A percentile compares a stretch with the other conserved stretches of the same genome.
These are phyloP conservation scores for Drosophila sulfurigaster DNA, from an alignment of 1,140 invertebrate species.

Conservation along the genomic window DNA sequence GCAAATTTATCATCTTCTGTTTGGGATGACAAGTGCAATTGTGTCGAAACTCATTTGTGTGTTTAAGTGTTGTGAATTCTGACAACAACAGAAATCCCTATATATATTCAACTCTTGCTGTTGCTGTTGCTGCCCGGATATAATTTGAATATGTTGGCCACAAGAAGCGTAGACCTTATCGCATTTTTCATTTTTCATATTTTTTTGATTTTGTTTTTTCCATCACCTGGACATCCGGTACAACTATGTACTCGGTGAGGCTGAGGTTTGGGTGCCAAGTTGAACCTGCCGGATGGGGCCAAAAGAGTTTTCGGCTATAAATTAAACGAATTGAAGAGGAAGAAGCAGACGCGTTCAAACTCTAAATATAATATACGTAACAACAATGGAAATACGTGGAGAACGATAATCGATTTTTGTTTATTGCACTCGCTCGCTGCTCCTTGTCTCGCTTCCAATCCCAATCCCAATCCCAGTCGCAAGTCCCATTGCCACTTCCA, in stretches of 20 bases:
- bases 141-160: slow-evolving; percentile 35
- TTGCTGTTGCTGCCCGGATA: slow-evolving; percentile 18
- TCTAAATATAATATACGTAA: slow-evolving; percentile 78
- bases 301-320: slow-evolving; percentile 70
- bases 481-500: slow-evolving; percentile 18
- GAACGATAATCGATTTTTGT: slow-evolving; percentile 84
- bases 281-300: slow-evolving; percentile 61
- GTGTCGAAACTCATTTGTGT: no score
- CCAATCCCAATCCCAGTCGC: slow-evolving; percentile 26
- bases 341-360: slow-evolving; percentile 42
- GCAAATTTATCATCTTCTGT: no score
- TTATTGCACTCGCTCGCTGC: slow-evolving; percentile 74
- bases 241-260: slow-evolving; percentile 42
- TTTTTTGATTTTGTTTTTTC: slow-evolving; percentile 47
- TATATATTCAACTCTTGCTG: neutral
- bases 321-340: slow-evolving; percentile 78
- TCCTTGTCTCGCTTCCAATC: slow-evolving; percentile 54
- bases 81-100: no score
- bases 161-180: slow-evolving; percentile 18
- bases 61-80: no score
- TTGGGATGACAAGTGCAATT: no score
- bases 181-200: slow-evolving; percentile 7
- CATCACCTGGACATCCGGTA: slow-evolving; percentile 66
- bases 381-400: slow-evolving; percentile 79
- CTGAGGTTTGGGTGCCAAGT: slow-evolving; percentile 27